Conservation (phyloP, 1,140 invertebrate species). For the Eufriesea mexicana region DNA sequence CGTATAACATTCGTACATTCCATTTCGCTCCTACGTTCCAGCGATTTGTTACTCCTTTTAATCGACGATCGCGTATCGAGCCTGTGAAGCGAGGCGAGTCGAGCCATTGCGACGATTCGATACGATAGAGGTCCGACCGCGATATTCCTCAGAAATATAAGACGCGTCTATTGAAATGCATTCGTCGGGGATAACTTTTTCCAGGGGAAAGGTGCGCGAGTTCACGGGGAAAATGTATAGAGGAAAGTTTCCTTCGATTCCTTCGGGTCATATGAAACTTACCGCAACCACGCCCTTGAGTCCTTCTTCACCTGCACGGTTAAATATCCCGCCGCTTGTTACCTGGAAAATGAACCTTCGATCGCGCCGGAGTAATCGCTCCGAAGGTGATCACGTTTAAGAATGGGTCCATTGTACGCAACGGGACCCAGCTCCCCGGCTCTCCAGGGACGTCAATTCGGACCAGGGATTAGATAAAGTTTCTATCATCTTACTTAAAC, state of each 20-base stretch:
- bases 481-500: background rate
- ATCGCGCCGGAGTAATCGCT: conserved; percentile 61
- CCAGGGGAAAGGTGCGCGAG: conserved; percentile 39
- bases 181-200: conserved; percentile 46
- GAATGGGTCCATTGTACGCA: background rate
- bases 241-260: conserved; percentile 67
- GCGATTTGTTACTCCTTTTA: no score
- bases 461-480: background rate
- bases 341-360: conserved; percentile 56
- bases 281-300: conserved; percentile 66
- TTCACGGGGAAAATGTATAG: conserved; percentile 64
- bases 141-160: conserved; percentile 53
- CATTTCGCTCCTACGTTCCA: no score
- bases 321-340: conserved; percentile 58
- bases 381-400: conserved; percentile 31
- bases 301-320: conserved; percentile 46
- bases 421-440: background rate
- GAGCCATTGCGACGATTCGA: no score
- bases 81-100: no score
- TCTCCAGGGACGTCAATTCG: background rate
- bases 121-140: no score
- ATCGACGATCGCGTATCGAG: no score
- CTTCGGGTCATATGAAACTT: conserved; percentile 68
- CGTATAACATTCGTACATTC: background rate
- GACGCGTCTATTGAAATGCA: conserved; percentile 52